Percentiles rank a stretch among this genome's conserved stretches.
These are phyloP conservation scores for Babylonia areolata DNA, from an alignment of 1,140 invertebrate genomes.

Conservation along the genomic window DNA sequence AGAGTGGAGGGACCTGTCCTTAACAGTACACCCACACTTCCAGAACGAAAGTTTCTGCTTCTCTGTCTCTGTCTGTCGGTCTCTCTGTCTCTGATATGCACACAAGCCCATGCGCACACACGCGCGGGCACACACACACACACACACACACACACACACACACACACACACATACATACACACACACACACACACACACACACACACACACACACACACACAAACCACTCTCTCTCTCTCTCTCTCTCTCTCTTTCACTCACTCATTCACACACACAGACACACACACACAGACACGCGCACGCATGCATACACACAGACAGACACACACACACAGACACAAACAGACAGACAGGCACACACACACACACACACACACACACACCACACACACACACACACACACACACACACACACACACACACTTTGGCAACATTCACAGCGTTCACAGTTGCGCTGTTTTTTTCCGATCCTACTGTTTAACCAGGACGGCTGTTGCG, in stretches of 20 bases:
- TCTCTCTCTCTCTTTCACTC: too few species aligned
- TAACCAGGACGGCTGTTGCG: background rate
- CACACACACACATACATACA: slow-evolving; percentile 18
- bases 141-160: background rate
- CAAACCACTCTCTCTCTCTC: too few species aligned
- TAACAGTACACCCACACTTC: too few species aligned
- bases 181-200: slow-evolving; percentile 22
- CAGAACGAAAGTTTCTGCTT: too few species aligned
- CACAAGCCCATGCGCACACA: slow-evolving; percentile 8
- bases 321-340: background rate
- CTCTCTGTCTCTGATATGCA: background rate
- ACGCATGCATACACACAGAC: background rate
- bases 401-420: background rate
- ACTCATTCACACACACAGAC: slow-evolving; percentile 20
- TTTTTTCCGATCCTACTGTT: background rate
- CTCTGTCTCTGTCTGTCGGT: background rate
- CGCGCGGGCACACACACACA: background rate
- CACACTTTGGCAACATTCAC: background rate
- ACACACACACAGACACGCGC: slow-evolving; percentile 20
- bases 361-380: slow-evolving; percentile 18
- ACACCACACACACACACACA: slow-evolving; percentile 21
- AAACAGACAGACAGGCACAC: slow-evolving; percentile 15
- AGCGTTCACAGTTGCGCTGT: background rate
- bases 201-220: slow-evolving; percentile 21
- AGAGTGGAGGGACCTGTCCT: too few species aligned